Conservation (phyloP, 2,888 invertebrate genomes). For the Julus scanicus region DNA sequence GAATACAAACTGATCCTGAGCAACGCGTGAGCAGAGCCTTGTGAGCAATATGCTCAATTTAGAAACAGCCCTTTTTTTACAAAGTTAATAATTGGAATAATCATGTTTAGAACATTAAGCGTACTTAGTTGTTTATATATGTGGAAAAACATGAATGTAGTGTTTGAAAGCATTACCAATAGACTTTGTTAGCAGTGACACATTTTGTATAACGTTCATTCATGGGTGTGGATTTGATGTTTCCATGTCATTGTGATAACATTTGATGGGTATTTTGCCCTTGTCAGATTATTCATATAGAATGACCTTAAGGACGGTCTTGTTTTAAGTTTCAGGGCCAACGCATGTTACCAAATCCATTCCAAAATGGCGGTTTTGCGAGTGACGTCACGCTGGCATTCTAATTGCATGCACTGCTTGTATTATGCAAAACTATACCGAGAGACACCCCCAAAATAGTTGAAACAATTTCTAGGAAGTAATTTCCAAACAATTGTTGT, state of each 20-base stretch:
- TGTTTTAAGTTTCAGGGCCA: neutral
- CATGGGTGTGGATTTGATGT: neutral
- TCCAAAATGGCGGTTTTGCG: neutral
- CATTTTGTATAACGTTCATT: no score
- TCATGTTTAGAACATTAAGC: no score
- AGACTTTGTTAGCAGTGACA: no score
- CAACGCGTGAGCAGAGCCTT: no score
- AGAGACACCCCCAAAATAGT: constrained; percentile 43
- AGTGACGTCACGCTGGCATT: neutral
- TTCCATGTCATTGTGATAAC: neutral
- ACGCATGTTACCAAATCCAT: neutral
- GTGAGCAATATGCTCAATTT: no score
- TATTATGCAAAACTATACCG: neutral
- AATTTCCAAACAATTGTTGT: constrained; percentile 45
- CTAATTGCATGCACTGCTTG: neutral
- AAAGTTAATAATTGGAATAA: no score
- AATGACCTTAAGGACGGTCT: constrained; percentile 10
- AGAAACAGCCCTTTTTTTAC: no score
- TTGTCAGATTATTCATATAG: neutral
- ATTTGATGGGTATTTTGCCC: constrained; percentile 24
- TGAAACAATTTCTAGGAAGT: constrained; percentile 40
- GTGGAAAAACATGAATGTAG: no score
- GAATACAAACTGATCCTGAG: no score
- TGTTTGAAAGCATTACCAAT: no score
- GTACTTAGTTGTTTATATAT: no score